These are phyloP conservation scores for Sesia bembeciformis DNA, from an alignment of 2,888 invertebrate species.

Conservation along the genomic window DNA sequence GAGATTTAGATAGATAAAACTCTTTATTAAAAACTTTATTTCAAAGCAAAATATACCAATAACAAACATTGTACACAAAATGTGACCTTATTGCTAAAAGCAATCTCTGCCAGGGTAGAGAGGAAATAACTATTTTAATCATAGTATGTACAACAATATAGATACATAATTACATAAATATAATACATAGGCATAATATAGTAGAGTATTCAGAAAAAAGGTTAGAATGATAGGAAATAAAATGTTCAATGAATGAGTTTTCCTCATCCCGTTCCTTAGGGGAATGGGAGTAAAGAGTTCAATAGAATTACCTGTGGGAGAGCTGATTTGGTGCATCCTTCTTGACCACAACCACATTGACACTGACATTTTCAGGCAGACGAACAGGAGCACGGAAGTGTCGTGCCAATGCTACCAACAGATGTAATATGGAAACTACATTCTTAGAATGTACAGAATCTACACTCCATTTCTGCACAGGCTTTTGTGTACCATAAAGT, in stretches of 20 bases:
- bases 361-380: conserved; percentile 96
- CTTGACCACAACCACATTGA: conserved; percentile 94
- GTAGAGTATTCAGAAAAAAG: neutral
- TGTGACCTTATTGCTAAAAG: too few species aligned
- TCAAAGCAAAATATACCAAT: too few species aligned
- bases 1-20: too few species aligned
- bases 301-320: conserved; percentile 69
- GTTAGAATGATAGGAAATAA: neutral
- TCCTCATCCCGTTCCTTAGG: too few species aligned
- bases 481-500: conserved; percentile 81
- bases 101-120: too few species aligned
- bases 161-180: too few species aligned
- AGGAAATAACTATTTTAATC: too few species aligned
- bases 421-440: conserved; percentile 94
- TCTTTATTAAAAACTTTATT: too few species aligned
- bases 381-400: conserved; percentile 97
- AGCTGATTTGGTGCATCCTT: conserved; percentile 79
- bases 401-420: conserved; percentile 92
- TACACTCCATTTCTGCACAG: conserved; percentile 95
- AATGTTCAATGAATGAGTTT: too few species aligned
- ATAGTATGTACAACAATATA: too few species aligned
- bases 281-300: neutral
- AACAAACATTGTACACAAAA: too few species aligned
- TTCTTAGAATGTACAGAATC: conserved; percentile 98
- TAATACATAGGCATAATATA: too few species aligned